phyloP scores from a whole-genome alignment of 2,113 vertebrate genomes.

The Syrrhaptes paradoxus region DNA sequence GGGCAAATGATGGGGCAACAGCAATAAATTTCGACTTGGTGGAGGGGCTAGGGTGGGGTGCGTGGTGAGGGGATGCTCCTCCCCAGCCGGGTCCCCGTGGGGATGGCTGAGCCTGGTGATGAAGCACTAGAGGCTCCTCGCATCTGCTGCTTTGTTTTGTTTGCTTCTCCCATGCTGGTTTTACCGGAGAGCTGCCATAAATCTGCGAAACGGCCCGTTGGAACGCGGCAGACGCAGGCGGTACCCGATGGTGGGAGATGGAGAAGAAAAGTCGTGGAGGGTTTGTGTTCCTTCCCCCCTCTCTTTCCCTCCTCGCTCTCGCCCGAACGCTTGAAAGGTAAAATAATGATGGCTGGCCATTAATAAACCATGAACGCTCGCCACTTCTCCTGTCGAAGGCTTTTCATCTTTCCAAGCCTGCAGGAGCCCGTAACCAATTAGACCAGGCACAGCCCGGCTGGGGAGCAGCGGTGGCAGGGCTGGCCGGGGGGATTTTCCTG shows the following conservation, averaged over 20 bases:
- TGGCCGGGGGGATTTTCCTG: background rate
- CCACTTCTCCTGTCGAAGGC: background rate
- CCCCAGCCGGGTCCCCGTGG: rapidly evolving
- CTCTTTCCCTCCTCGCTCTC: background rate
- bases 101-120: background rate
- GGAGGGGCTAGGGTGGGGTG: background rate
- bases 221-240: rapidly evolving
- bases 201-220: background rate
- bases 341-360: slow-evolving; percentile 37
- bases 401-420: slow-evolving; percentile 60
- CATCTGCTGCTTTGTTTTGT: slow-evolving; percentile 8
- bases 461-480: background rate
- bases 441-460: background rate
- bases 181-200: background rate
- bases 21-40: background rate
- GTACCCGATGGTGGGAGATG: background rate
- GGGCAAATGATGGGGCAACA: background rate
- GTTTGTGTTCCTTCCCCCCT: background rate
- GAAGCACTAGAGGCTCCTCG: background rate
- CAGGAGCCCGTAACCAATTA: slow-evolving; percentile 50
- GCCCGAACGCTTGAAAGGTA: slow-evolving; percentile 34
- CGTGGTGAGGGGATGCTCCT: background rate
- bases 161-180: background rate
- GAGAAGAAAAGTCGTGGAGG: background rate
- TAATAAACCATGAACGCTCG: slow-evolving; percentile 63